These are phyloP conservation scores for Phalacrocorax pelagicus DNA, from an alignment of 2,113 vertebrate species.

Conservation along the genomic window DNA sequence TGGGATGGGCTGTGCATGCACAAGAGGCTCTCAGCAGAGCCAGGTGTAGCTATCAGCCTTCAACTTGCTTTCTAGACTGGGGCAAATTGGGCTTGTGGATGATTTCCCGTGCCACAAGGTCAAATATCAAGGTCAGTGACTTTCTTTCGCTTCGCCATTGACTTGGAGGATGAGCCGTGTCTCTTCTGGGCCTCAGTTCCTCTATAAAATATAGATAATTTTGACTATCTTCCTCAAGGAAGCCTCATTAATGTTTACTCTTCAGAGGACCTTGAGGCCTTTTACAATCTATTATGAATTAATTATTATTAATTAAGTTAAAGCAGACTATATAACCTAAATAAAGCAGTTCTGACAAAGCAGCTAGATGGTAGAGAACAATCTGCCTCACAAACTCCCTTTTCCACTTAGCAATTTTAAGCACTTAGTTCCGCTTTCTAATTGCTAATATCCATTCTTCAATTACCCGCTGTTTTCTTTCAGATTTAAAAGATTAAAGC, in stretches of 20 bases:
- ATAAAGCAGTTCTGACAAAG: not conserved
- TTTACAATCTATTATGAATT: not conserved
- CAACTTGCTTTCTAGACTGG: not conserved
- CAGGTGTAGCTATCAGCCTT: not conserved
- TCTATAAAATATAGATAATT: not conserved
- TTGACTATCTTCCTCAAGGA: not conserved
- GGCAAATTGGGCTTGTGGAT: not conserved
- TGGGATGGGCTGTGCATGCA: rapidly evolving
- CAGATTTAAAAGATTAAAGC: not conserved
- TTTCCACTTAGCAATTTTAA: not conserved
- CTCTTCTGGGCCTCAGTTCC: not conserved
- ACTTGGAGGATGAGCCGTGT: rapidly evolving
- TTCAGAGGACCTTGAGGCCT: not conserved
- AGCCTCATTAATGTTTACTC: not conserved
- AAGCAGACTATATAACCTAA: not conserved
- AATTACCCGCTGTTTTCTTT: slow-evolving; percentile 30
- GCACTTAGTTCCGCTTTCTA: slow-evolving; percentile 41
- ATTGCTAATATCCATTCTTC: slow-evolving; percentile 29
- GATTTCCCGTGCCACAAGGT: rapidly evolving
- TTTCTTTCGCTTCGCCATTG: not conserved
- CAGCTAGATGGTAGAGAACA: slow-evolving; percentile 17
- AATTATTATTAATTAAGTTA: slow-evolving; percentile 27
- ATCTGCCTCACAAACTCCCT: slow-evolving; percentile 1
- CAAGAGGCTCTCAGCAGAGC: not conserved
- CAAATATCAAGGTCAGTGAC: not conserved